Base-by-base conservation (phyloP, 2,797 vertebrate species). In the Acrossocheilus fasciatus region DNA sequence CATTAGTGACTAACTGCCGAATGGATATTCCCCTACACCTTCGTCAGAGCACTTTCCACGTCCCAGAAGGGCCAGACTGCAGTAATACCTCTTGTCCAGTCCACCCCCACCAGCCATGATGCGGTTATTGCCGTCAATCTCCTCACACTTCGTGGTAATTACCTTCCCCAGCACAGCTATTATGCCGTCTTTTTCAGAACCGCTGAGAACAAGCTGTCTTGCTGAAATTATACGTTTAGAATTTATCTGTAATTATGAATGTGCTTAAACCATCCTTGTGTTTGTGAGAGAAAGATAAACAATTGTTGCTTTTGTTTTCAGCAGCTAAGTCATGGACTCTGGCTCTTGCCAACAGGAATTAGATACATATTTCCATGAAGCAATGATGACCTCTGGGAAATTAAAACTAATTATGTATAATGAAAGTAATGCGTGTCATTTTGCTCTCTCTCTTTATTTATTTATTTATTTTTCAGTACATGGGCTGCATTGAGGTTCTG, bases 401-500 rank as follows among this genome's bases (percentile, higher is more conserved):
- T 80, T 2, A 73, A 34, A 59, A n/a, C 5, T 64, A 45, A 59
- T 85, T 70, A 54, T 30, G 26, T 70, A 26, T 84, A 54, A 77
- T 54, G 34, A 69, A 80, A 47, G 26, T 72, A 64, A 83, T 75
- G 43, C n/a, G 52, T 41, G 47, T 76, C 4, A 66, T 66, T 64
- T 76, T 50, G 57, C 2, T 64, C 20, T 81, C 4, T 30, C 26
- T 4, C 59, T n/a, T 26, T 26, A 26, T 47, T 15, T 50, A 18
- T 39, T 20, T 68, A 62, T n/a, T 84, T 2, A 91, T 23, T 84
- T 87, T 91, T 23, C 92, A 99, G 98, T 99, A 99, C 92, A 98
- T 99, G 98, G 98, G 98, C 85, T 99, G 98, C 91, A 99, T 99
- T 1, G 98, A 99, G 92, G 98, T 99, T 80, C 91, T 98, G 79